Evolutionary conservation across 2,113 vertebrate species (phyloP), one percentile per base, ranked within the genome.

Genomic region (Xenopus tropicalis): DNA sequence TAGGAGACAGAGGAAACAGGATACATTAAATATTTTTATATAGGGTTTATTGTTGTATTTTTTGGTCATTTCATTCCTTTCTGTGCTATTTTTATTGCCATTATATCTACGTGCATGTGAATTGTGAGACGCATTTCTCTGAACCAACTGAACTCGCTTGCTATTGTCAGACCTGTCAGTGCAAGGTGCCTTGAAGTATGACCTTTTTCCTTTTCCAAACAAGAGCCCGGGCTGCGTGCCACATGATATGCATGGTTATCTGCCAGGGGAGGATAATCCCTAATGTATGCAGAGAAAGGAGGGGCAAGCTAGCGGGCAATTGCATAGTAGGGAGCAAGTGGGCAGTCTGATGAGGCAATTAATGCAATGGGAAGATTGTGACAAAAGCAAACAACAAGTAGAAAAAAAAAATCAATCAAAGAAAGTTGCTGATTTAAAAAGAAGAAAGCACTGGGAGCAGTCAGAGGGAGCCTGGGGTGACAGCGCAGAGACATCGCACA

Each of bases 351-450:
- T 80, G 66, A 71, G 68, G 78, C 82, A 85, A 86, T 88, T 86
- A 87, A 77, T 46, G 46, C 79, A 84, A 86, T 85, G 80, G 81
- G 80, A 85, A 81, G 83, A 84, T 85, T 71, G 82, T 83, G 77
- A 78, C 70, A 70, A 84, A 82, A 84, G 82, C 84, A 86, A 86
- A 88, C 81, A 87, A 73, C 16, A 17, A 17, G 46, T 37, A 37
- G 29, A 37, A 37, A 48, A 23, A 9, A 62, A 76, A 82, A 86
- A 86, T 86, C 87, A 79, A 87, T 87, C 78, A 65, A 54, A 29
- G 42, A 14, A 75, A 68, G 44, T 57, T 43, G 20, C 54, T 48
- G 64, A 51, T 20, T 16, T 22, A 42, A 29, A 67, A 22, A 79
- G 77, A 78, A 79, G 81, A 81, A 37, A 37, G 79, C 79, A 78